A percentile compares a stretch with the other conserved stretches of the same genome.
phyloP scores from a whole-genome alignment of 2,113 vertebrate species.

The Equus przewalskii region DNA sequence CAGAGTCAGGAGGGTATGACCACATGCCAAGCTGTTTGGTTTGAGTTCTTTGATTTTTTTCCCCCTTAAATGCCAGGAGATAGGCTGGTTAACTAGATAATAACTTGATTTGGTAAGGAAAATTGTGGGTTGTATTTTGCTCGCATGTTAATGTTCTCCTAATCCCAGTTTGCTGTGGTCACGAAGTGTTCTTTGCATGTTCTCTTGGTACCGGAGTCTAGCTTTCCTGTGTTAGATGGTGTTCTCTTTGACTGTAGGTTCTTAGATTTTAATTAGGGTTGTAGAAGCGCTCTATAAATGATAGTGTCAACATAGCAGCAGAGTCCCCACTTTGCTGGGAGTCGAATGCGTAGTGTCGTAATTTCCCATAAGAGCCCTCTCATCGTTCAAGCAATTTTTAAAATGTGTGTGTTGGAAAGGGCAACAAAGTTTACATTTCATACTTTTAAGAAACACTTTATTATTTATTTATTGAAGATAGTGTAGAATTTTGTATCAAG shows the following conservation, averaged over 20 bases:
- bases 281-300: conserved; percentile 77
- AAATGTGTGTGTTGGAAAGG: conserved; percentile 81
- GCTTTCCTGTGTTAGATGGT: conserved; percentile 76
- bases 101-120: conserved; percentile 64
- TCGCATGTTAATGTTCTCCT: conserved; percentile 82
- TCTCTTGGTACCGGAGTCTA: conserved; percentile 74
- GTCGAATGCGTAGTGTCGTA: conserved; percentile 70
- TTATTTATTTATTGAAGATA: conserved; percentile 91
- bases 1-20: neutral
- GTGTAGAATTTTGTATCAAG: conserved; percentile 90
- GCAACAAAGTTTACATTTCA: conserved; percentile 92
- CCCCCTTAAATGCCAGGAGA: conserved; percentile 62
- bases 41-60: conserved; percentile 46
- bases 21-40: neutral
- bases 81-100: conserved; percentile 73
- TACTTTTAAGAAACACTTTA: conserved; percentile 89
- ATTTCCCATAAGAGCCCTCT: conserved; percentile 83
- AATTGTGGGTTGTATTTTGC: conserved; percentile 70
- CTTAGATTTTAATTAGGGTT: conserved; percentile 83
- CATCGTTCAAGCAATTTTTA: conserved; percentile 81
- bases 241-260: conserved; percentile 78
- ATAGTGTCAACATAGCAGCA: conserved; percentile 60
- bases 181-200: conserved; percentile 84
- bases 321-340: conserved; percentile 59
- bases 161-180: conserved; percentile 74